Base-by-base conservation (phyloP, 2,888 invertebrate species). In the Drosophila maculinotata region DNA sequence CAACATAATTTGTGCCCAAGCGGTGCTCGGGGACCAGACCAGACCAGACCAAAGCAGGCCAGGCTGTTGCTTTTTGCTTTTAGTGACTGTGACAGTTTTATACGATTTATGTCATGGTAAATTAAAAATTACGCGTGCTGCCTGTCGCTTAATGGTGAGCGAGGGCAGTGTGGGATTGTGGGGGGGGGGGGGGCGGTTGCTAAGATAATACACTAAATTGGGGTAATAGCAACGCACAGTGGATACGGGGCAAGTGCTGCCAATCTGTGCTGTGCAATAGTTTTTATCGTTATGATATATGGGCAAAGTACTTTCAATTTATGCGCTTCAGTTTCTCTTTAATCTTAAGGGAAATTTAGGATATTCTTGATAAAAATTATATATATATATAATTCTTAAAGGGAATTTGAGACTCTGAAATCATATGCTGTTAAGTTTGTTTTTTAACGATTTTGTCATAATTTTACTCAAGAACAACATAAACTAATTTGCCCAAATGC, bases 1-100 rank as follows among this genome's bases (percentile, higher is more conserved):
- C 60, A 58, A 80, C 81, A 87, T 84, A 71, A 84, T 81, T 87
- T 82, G 71, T 77, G 78, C 69, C 62, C 69, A 39, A 51, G 10
- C 38, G 20, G 42, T 59, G 52, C 42, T 36, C 28, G 49, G 56
- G 51, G 53, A 63, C 25, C 20, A 39, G 23, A 9, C n/a, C n/a
- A n/a, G n/a, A 20, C 28, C 14, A 38, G 15, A 17, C 20, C 20
- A 20, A 12, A 45, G 1, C 36, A 45, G 36, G 26, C 44, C 72
- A 60, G 74, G 68, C 87, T 87, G 85, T 82, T 82, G 79, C 85
- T 81, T 51, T 63, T 66, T 66, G 82, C 88, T 83, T 81, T 87
- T 87, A 83, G 86, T 79, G 86, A 83, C 76, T 83, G 79, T 83
- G 86, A 83, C 83, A 83, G 83, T 87, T 83, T 83, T 83, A 83